phyloP scores from a whole-genome alignment of 2,888 invertebrate species.

The Parnassius mnemosyne region DNA sequence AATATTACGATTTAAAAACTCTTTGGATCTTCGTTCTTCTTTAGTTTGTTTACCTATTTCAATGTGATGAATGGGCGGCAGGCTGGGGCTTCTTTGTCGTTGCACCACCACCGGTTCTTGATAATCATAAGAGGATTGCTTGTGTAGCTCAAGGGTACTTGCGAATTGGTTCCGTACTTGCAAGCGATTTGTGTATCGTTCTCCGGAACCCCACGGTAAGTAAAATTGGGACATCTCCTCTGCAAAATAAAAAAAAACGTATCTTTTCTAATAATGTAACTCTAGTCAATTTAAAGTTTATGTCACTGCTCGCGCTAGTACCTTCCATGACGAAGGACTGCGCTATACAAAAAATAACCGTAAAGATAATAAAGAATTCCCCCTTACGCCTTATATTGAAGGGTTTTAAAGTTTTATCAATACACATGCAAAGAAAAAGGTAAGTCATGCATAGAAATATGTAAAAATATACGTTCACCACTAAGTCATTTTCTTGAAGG shows the following conservation, averaged over 20 bases:
- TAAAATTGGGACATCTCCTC: slow-evolving; percentile 90
- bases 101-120: slow-evolving; percentile 64
- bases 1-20: slow-evolving; percentile 59
- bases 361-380: slow-evolving; percentile 56
- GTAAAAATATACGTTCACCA: not conserved
- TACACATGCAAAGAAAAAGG: slow-evolving; percentile 49
- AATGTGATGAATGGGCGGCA: slow-evolving; percentile 82
- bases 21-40: slow-evolving; percentile 56
- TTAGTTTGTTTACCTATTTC: slow-evolving; percentile 54
- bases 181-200: slow-evolving; percentile 64
- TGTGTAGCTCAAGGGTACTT: slow-evolving; percentile 70
- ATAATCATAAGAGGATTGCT: slow-evolving; percentile 68
- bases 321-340: slow-evolving; percentile 65
- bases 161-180: slow-evolving; percentile 73
- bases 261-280: not conserved
- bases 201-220: slow-evolving; percentile 86
- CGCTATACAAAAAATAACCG: slow-evolving; percentile 44
- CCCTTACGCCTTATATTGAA: slow-evolving; percentile 52
- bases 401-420: slow-evolving; percentile 73
- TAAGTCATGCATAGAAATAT: slow-evolving; percentile 30
- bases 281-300: not conserved
- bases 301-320: slow-evolving; percentile 31
- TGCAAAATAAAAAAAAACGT: slow-evolving; percentile 59
- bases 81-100: slow-evolving; percentile 83
- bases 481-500: no score